Evolutionary conservation across 2,113 vertebrate species (phyloP).

Genomic region (Anthoscopus minutus): DNA sequence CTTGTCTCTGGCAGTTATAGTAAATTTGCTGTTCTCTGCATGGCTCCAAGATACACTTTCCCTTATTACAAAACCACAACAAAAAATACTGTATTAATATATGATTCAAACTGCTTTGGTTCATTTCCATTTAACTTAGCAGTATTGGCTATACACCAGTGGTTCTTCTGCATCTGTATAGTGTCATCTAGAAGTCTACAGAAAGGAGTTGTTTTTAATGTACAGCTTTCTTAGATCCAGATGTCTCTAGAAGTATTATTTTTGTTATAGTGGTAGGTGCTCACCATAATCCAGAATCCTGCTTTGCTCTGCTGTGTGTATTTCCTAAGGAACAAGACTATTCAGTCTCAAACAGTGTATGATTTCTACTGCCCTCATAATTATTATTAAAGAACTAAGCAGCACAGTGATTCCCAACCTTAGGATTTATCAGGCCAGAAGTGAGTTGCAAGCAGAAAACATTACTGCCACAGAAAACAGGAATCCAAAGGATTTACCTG

Average conservation of each 20-base stretch:
- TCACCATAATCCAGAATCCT: not conserved
- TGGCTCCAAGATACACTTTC: constrained; percentile 25
- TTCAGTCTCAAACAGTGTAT: not conserved
- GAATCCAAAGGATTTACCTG: not conserved
- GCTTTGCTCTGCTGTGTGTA: not conserved
- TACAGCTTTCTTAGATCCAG: not conserved
- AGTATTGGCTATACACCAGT: not conserved
- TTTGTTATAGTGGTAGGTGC: not conserved
- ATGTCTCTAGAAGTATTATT: not conserved
- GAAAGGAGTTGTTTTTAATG: not conserved
- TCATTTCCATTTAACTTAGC: not conserved
- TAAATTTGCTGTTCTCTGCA: constrained; percentile 47
- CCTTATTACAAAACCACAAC: constrained; percentile 16
- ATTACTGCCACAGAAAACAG: not conserved
- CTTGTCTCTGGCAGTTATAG: constrained; percentile 24
- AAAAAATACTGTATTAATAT: constrained; percentile 12
- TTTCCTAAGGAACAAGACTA: not conserved
- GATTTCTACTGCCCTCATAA: not conserved
- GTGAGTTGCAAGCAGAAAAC: not conserved
- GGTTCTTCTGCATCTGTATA: not conserved
- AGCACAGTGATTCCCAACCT: not conserved
- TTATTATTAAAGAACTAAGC: not conserved
- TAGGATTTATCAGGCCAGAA: not conserved
- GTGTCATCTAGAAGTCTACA: not conserved
- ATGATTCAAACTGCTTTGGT: not conserved